Conservation (phyloP, 2,797 vertebrate genomes). For the Enteromius mattozi region DNA sequence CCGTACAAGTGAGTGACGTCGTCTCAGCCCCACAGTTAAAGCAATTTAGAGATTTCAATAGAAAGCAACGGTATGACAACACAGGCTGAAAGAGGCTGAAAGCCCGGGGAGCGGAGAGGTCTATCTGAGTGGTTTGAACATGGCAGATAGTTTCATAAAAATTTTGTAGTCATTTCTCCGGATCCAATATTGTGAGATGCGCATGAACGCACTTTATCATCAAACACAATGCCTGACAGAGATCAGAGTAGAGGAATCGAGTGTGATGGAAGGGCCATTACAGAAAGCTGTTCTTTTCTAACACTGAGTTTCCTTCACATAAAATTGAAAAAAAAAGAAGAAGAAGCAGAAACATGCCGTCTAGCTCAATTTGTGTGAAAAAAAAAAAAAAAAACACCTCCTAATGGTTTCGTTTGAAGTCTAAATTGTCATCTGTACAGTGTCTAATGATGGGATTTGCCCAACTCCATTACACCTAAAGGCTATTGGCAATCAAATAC, state of each 20-base stretch:
- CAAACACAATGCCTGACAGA: constrained; percentile 48
- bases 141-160: constrained; percentile 52
- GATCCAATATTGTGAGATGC: constrained; percentile 46
- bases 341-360: constrained; percentile 38
- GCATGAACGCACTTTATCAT: constrained; percentile 58
- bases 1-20: constrained; percentile 25
- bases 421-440: constrained; percentile 43
- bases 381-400: neutral
- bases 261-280: constrained; percentile 53
- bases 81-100: constrained; percentile 22
- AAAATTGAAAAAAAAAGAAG: constrained; percentile 26
- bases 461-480: constrained; percentile 30
- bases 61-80: constrained; percentile 52
- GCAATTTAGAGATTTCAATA: constrained; percentile 56
- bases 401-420: constrained; percentile 46
- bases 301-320: constrained; percentile 40
- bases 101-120: constrained; percentile 32
- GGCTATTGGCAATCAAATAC: constrained; percentile 49
- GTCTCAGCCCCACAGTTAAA: constrained; percentile 48
- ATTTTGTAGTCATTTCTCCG: constrained; percentile 38
- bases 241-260: constrained; percentile 28
- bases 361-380: constrained; percentile 44
- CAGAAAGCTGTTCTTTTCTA: constrained; percentile 46
- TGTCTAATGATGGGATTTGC: constrained; percentile 47
- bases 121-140: constrained; percentile 51